These are phyloP conservation scores for Cotesia vestalis DNA, from an alignment of 1,140 invertebrate species.

Conservation along the genomic window DNA sequence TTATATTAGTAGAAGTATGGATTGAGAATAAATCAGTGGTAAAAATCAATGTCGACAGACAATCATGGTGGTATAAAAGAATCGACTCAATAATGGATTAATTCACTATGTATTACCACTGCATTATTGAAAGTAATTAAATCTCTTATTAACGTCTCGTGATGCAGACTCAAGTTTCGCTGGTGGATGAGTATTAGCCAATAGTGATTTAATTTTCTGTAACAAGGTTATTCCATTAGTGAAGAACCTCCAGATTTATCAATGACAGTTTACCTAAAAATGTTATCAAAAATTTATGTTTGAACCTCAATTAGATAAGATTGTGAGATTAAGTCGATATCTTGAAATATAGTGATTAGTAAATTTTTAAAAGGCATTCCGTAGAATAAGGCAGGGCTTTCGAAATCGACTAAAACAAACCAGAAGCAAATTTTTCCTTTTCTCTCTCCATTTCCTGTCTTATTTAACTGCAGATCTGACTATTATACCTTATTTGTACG, in stretches of 20 bases:
- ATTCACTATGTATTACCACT: neutral
- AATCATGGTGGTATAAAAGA: neutral
- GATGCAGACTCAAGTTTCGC: too few species aligned
- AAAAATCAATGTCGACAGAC: constrained; percentile 12
- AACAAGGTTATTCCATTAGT: constrained; percentile 8
- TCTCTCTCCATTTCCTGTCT: neutral
- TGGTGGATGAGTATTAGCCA: too few species aligned
- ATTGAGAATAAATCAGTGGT: neutral
- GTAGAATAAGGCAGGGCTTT: neutral
- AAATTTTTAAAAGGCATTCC: too few species aligned
- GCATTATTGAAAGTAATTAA: neutral
- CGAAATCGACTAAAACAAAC: constrained; percentile 12
- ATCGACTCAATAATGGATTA: neutral
- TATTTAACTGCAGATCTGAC: constrained; percentile 36
- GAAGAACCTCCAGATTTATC: neutral
- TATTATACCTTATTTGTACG: constrained; percentile 52
- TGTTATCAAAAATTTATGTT: constrained; percentile 1
- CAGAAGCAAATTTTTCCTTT: constrained; percentile 9
- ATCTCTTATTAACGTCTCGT: neutral
- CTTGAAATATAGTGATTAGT: too few species aligned
- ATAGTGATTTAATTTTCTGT: neutral
- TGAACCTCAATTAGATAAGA: neutral
- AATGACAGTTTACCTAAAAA: neutral
- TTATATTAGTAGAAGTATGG: too few species aligned
- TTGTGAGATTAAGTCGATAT: neutral